These are phyloP conservation scores for Oithona nana DNA, from an alignment of 2,888 invertebrate genomes.

Conservation along the genomic window DNA sequence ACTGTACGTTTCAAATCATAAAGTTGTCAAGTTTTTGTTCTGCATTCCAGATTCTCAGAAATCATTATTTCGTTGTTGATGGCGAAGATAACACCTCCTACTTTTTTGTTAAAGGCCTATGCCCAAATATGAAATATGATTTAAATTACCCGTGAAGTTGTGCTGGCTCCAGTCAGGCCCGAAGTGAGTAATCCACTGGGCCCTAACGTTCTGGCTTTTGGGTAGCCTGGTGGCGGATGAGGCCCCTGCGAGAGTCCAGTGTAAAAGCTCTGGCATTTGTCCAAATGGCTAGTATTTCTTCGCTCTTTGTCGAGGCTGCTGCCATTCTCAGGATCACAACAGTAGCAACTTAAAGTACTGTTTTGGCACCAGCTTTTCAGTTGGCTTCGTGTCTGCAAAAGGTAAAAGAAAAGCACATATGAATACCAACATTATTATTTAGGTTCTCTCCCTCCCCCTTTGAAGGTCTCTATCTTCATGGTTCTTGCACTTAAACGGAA, in stretches of 20 bases:
- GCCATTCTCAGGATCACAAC: background rate
- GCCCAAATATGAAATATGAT: too few relatives aligned
- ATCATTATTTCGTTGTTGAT: too few relatives aligned
- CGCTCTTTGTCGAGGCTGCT: background rate
- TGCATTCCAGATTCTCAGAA: too few relatives aligned
- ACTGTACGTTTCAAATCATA: too few relatives aligned
- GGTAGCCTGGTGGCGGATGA: background rate
- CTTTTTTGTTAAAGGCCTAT: too few relatives aligned
- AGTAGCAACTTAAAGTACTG: background rate
- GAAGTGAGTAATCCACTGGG: background rate
- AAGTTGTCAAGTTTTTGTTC: too few relatives aligned
- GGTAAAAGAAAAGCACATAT: too few relatives aligned
- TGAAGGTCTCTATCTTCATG: too few relatives aligned
- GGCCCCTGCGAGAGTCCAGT: background rate
- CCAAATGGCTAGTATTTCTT: background rate
- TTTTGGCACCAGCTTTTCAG: background rate
- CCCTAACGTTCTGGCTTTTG: background rate
- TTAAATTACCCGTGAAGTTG: background rate
- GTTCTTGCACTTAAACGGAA: too few relatives aligned
- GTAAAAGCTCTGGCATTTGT: slow-evolving; percentile 8
- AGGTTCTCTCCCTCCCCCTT: too few relatives aligned
- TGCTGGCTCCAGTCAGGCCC: background rate
- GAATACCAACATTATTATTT: too few relatives aligned
- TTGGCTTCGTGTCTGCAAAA: background rate
- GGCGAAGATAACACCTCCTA: too few relatives aligned